Conservation (phyloP, 2,797 vertebrate genomes). For the Natrix natrix region DNA sequence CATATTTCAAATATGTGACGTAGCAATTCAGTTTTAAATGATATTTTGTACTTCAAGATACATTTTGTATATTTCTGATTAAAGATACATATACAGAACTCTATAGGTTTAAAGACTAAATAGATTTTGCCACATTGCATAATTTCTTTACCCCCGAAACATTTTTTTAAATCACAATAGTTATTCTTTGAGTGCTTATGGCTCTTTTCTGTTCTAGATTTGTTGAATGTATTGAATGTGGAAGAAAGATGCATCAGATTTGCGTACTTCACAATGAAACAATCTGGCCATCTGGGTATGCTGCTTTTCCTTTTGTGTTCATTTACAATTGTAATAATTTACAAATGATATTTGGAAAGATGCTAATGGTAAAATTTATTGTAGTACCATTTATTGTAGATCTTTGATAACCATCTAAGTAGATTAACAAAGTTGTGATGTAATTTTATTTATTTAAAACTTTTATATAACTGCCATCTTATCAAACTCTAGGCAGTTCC, state of each 20-base stretch:
- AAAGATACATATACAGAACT: background rate
- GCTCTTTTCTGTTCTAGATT: conserved; percentile 75
- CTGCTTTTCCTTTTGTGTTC: conserved; percentile 8
- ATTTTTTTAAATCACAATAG: background rate
- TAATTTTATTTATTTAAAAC: background rate
- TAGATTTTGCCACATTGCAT: background rate
- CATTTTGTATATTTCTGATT: background rate
- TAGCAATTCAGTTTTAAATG: background rate
- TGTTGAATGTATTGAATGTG: conserved; percentile 94
- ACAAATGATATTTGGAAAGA: background rate
- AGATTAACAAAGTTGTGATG: background rate
- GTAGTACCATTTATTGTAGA: background rate
- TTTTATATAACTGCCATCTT: background rate
- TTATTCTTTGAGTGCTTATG: background rate
- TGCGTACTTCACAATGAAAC: conserved; percentile 96
- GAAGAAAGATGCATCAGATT: conserved; percentile 99
- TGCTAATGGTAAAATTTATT: background rate
- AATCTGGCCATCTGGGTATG: conserved; percentile 96
- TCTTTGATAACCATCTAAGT: background rate
- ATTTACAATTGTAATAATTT: background rate
- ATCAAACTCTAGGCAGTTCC: background rate
- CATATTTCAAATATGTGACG: background rate
- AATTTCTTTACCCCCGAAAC: background rate
- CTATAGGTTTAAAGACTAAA: background rate
- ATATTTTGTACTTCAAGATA: background rate